Evolutionary conservation across 1,140 invertebrate genomes (phyloP).

Genomic region (Lasaia peninsularis): DNA sequence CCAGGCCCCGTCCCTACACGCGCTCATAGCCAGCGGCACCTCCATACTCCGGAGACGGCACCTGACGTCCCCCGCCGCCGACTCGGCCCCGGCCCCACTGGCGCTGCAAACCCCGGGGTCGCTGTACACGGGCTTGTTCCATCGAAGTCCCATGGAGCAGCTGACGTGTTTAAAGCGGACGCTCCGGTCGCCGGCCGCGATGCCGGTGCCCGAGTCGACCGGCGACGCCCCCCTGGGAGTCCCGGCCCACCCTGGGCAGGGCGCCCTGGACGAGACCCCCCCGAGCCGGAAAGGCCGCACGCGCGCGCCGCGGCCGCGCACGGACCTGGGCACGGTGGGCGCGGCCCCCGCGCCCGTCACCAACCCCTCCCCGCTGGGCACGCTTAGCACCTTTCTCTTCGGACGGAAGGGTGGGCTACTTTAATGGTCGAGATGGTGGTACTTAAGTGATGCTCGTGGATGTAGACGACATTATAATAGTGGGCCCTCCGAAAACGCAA

Average conservation of each 20-base stretch:
- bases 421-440: constrained; percentile 40
- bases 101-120: constrained; percentile 79
- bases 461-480: background rate
- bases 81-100: constrained; percentile 75
- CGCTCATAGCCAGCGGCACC: constrained; percentile 84
- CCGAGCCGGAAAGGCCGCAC: constrained; percentile 52
- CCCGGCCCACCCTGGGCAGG: constrained; percentile 76
- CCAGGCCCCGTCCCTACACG: constrained; percentile 78
- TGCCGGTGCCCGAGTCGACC: constrained; percentile 44
- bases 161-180: constrained; percentile 83
- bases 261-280: constrained; percentile 65
- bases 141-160: constrained; percentile 86
- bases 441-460: constrained; percentile 1
- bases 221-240: constrained; percentile 66
- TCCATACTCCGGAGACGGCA: constrained; percentile 83
- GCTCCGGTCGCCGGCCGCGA: constrained; percentile 67
- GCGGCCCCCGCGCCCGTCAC: constrained; percentile 65
- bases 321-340: constrained; percentile 60
- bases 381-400: constrained; percentile 86
- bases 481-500: background rate
- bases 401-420: constrained; percentile 89
- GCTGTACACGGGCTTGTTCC: constrained; percentile 75
- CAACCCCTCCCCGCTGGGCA: constrained; percentile 81
- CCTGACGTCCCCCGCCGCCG: constrained; percentile 65
- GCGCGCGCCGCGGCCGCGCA: constrained; percentile 63